Base-by-base conservation (phyloP, 2,113 vertebrate genomes). In the Otocyon megalotis region DNA sequence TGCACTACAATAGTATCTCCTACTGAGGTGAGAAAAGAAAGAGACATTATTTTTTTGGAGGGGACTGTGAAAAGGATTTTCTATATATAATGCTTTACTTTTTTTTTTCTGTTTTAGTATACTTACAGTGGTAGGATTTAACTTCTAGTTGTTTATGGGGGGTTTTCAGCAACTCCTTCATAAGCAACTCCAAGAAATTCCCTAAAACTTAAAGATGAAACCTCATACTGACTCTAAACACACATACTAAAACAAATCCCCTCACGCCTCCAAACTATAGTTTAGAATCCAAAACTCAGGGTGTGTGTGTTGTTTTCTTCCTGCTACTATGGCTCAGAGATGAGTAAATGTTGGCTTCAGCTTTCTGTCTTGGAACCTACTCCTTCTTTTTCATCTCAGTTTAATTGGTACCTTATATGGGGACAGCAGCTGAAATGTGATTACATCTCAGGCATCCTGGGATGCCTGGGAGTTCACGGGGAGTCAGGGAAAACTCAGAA, bases 341-440 rank as follows among this genome's bases (percentile, higher is more conserved):
- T 37, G 37, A 95, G 58, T 72, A 20, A 90, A 48, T 20, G 1
- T 5, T 69, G 81, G 60, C 81, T 85, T 92, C 35, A 3, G 28
- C 58, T 62, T 58, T 93, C 94, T 93, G 71, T 71, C 97, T 80
- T 62, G 54, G 90, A 97, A 81, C 91, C 79, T 97, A 82, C 91
- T 97, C 79, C 94, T 79, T 30, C 8, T 50, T 97, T 98, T 98
- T 97, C 97, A 96, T 98, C 97, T 98, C 97, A 93, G 95, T 97
- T 97, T 96, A 97, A 97, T 97, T 94, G 97, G 98, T 98, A 98
- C 95, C 94, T 97, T 96, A 53, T 67, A 96, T 4, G 12, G 82
- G 96, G 93, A 13, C 88, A 98, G 97, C 97, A 97, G 97, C 81
- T 98, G 98, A 98, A 97, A 98, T 96, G 97, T 95, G 97, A 97